Percentiles rank a stretch among this genome's conserved stretches.
Conservation (phyloP, 2,888 invertebrate species). For the Trissolcus japonicus region DNA sequence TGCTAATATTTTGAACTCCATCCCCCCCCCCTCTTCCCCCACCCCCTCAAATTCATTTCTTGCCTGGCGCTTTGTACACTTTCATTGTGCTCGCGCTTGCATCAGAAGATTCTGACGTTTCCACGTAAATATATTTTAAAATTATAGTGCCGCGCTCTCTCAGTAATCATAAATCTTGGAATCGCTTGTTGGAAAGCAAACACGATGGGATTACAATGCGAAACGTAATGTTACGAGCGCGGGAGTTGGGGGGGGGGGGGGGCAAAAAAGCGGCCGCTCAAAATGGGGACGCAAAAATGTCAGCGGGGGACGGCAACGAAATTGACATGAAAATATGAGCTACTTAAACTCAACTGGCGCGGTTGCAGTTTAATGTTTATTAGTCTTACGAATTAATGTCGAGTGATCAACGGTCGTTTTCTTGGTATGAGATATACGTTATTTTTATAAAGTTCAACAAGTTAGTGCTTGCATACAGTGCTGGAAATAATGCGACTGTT, state of each 20-base stretch:
- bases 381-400: background rate
- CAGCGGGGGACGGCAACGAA: background rate
- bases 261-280: too few species aligned
- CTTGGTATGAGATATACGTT: background rate
- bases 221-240: background rate
- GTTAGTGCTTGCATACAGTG: background rate
- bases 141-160: slow-evolving; percentile 15
- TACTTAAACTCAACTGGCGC: background rate
- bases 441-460: background rate
- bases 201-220: background rate
- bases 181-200: background rate
- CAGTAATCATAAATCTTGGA: background rate
- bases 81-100: background rate
- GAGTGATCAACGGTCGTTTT: background rate
- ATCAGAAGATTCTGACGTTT: background rate
- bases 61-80: background rate
- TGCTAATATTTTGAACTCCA: slow-evolving; percentile 72
- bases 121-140: slow-evolving; percentile 14
- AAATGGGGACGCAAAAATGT: background rate
- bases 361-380: background rate
- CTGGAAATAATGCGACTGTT: background rate
- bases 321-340: slow-evolving; percentile 3
- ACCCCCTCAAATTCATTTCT: background rate
- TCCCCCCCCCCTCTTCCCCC: background rate
- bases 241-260: too few species aligned